Evolutionary conservation across 2,797 vertebrate species (phyloP).

Genomic region (Odontamblyopus rebecca): DNA sequence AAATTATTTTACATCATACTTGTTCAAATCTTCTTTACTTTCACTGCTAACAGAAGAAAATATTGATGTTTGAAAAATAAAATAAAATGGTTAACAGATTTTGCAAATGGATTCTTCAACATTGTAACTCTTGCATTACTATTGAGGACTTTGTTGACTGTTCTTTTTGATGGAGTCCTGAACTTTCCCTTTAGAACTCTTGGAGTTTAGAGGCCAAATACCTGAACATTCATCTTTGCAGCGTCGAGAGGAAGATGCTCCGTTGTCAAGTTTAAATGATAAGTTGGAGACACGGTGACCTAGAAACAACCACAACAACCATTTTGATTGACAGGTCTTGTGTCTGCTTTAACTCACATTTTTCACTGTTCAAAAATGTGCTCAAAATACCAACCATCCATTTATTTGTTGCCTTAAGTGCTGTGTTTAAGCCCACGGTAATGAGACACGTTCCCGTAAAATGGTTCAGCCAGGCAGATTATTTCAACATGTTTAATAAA

Average conservation of each 20-base stretch:
- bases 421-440: slow-evolving; percentile 42
- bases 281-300: background rate
- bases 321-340: background rate
- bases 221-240: slow-evolving; percentile 19
- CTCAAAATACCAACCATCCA: slow-evolving; percentile 16
- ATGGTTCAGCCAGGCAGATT: slow-evolving; percentile 41
- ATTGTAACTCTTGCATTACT: background rate
- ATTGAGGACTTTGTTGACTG: background rate
- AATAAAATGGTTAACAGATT: background rate
- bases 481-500: slow-evolving; percentile 56
- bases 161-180: background rate
- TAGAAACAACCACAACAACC: background rate
- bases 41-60: no score
- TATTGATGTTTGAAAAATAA: no score
- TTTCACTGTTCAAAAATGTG: background rate
- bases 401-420: slow-evolving; percentile 32
- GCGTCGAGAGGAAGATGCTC: slow-evolving; percentile 12
- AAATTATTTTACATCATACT: no score
- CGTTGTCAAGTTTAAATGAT: slow-evolving; percentile 4
- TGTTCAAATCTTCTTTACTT: no score
- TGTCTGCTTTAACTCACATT: background rate
- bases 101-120: background rate
- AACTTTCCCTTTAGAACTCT: slow-evolving; percentile 3
- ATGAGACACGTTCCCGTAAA: slow-evolving; percentile 28
- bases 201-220: slow-evolving; percentile 18